Base-by-base conservation (phyloP, 2,797 vertebrate species). In the Hoplostethus atlanticus region DNA sequence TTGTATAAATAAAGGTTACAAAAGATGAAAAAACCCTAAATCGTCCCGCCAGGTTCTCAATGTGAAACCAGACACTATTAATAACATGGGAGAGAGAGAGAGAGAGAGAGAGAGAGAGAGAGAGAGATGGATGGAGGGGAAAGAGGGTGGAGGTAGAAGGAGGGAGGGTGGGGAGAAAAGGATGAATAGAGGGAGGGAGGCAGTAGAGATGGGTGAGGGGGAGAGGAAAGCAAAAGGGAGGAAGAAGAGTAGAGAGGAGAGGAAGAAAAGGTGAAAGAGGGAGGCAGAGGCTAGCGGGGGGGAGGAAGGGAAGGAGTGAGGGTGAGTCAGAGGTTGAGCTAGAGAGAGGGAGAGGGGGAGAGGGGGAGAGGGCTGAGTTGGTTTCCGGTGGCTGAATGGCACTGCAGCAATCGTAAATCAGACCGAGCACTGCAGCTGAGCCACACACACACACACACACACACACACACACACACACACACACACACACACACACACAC, bases 381-480 rank as follows among this genome's bases (percentile, higher is more conserved):
- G 75, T 75, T 61, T 42, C 55, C 64, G 53, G 50, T 67, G 69
- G 64, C 79, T 69, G 80, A 79, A 76, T 13, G 72, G 66, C 84
- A 78, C 90, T 92, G 90, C 92, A 91, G 90, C 72, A 25, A 77
- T 86, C 79, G 84, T 92, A 91, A 92, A 92, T 91, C 89, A 91
- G 80, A 78, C 66, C 55, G 73, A 64, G 60, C 79, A 77, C 78
- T 87, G 84, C 91, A 90, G 87, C 82, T 52, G 73, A 77, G 84
- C 16, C 55, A 56, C 65, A 12, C 62, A 64, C 56, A 65, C 68
- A 61, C 59, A 51, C 65, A 64, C 44, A 55, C 64, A 72, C 28
- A 68, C 63, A 63, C 71, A 69, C 52, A 68, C 58, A 66, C 73
- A 11, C 68, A 55, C 57, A 70, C 25, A 70, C 60, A 71, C 54